Evolutionary conservation across 2,113 vertebrate species (phyloP), one percentile per base, ranked within the genome.

Genomic region (Pavo muticus): DNA sequence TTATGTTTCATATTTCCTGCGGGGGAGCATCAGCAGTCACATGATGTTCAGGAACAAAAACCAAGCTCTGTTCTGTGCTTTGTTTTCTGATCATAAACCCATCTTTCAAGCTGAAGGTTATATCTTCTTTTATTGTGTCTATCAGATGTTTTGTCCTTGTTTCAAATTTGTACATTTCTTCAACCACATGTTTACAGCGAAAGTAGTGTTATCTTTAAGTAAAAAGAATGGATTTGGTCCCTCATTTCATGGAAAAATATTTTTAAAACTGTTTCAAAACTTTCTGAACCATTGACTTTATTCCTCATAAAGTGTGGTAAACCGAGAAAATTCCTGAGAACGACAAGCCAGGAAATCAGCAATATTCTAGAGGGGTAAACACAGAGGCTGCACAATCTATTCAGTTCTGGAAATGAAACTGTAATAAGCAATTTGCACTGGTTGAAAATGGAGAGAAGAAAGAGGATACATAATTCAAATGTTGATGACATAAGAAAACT

Each of bases 1-100:
- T 29, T 94, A 32, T 73, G 50, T 80, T 91, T 95, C 10, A 0
- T 77, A 61, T 91, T 93, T 96, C 82, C 94, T 95, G 87, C 68
- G 71, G 82, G 15, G 78, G 56, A 89, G 25, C 83, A 75, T 87
- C 24, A 14, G 44, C 30, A 47, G 27, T 87, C 79, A 95, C 69
- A 64, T 93, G 90, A 90, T 69, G n/a, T 75, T 84, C 83, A 48
- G 63, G 79, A 95, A 63, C 65, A 91, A 76, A 89, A 52, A 73
- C 60, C 61, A 63, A 59, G 50, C 47, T 47, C 60, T 86, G 39
- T 7, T 52, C 75, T 74, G 21, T 47, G 50, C 68, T 85, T 85
- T 77, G 50, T 85, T 64, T 95, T 19, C 42, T 63, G 56, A 83
- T 20, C 14, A 56, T 32, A 88, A 94, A 30, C 30, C 44, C 14